Evolutionary conservation across 2,797 vertebrate species (phyloP), one percentile per base, ranked within the genome.

Genomic region (Rhinoraja longicauda): DNA sequence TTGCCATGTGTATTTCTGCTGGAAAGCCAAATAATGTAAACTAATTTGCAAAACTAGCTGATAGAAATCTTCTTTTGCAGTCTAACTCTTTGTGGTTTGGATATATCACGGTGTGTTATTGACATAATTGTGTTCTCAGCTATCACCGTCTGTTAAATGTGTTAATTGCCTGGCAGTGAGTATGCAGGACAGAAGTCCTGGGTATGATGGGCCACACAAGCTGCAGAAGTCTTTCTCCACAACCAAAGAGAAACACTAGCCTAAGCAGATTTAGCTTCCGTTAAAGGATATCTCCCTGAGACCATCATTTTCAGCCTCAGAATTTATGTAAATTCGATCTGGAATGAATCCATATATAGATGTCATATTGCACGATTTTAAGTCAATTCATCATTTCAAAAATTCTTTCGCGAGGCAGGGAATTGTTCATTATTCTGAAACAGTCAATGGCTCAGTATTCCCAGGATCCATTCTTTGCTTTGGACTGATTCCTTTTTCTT

Each of bases 341-440:
- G 57, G 10, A 92, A 75, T 75, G 1, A 73, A 72, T 24, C 24
- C 70, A 26, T 57, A 75, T 70, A 45, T 75, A 73, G 39, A 15
- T n/a, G 24, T 45, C 26, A 53, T 75, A 72, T 53, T 92, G n/a
- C 90, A 92, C 29, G 88, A 92, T 92, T 73, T 73, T 53, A 39
- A 92, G 67, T 75, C 90, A 53, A 7, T 53, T 75, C 15, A 73
- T 57, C 67, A 92, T 73, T 72, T 91, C 67, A 73, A 91, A 91
- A 90, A 72, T 75, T 36, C 90, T 92, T 92, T 92, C 72, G 72
- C 92, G 90, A 75, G 45, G 70, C 70, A 92, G 70, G 45, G 12
- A 45, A 29, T 73, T 75, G 72, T 92, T 39, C 15, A 24, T 57
- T 92, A 53, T 92, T 92, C 24, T 75, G 90, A 75, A 72, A 75